Base-by-base conservation (phyloP, 2,888 invertebrate species). In the Cryptophagus acutangulus region DNA sequence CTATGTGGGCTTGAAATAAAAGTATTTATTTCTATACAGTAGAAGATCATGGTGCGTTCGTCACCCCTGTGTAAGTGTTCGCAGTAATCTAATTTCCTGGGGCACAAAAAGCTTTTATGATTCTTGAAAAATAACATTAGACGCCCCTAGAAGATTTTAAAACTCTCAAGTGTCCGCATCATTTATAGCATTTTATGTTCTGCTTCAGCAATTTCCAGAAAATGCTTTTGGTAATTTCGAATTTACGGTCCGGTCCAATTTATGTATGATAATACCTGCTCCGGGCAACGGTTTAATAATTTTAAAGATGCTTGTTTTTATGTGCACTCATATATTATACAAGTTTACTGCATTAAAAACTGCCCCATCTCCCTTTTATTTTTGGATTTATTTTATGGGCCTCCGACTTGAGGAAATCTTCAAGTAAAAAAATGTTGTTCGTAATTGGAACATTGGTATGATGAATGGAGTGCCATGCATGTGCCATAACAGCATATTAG, bases 41-140 rank as follows among this genome's bases (percentile, higher is more conserved):
- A n/a, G n/a, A n/a, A n/a, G n/a, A n/a, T n/a, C n/a, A n/a, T 48
- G 40, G 43, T 43, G 41, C 37, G 30, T 36, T n/a, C n/a, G n/a
- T n/a, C n/a, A n/a, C 36, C 38, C 36, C 35, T 43, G 18, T 17
- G 26, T 38, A 52, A 51, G 50, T 48, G 51, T 48, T 52, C 51
- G 48, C 46, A 51, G 52, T 56, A 60, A 60, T 59, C 54, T 58
- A 59, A 58, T 60, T 58, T 58, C 48, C 48, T 38, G 39, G 39
- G 39, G 44, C 49, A 42, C 47, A 55, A 54, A 58, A 58, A 60
- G 57, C 59, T 58, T 55, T 58, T 53, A 57, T 52, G 51, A 49
- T 52, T 52, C 50, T 47, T 41, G 43, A 46, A 49, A 48, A 49
- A 47, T 50, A 52, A 49, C 49, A 48, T 51, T 49, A 50, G 48